These are phyloP conservation scores for Cheilinus undulatus DNA, from an alignment of 2,113 vertebrate species.

Conservation along the genomic window DNA sequence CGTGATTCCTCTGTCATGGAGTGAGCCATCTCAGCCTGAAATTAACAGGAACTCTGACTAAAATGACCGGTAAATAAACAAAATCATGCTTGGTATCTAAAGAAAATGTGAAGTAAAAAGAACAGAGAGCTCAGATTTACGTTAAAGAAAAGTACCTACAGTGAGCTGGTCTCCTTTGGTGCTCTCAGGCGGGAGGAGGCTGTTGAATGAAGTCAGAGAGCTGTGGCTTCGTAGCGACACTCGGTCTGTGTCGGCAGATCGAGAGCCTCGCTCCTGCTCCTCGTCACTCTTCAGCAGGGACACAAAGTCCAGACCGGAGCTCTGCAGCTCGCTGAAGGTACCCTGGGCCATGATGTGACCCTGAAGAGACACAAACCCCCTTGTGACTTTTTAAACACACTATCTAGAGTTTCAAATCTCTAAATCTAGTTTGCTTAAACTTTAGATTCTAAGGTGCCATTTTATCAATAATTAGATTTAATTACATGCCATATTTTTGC, in stretches of 20 bases:
- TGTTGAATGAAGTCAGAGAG: constrained; percentile 30
- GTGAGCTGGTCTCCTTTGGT: not conserved
- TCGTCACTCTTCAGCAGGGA: constrained; percentile 87
- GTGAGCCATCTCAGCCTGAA: constrained; percentile 33
- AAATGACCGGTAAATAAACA: no score
- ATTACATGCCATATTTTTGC: no score
- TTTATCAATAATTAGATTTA: no score
- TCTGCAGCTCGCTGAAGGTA: constrained; percentile 87
- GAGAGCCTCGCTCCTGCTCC: constrained; percentile 64
- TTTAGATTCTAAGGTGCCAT: no score
- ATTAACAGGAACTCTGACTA: no score
- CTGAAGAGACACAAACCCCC: constrained; percentile 76
- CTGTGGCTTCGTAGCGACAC: constrained; percentile 31
- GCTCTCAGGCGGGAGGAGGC: constrained; percentile 53
- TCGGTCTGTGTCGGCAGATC: constrained; percentile 15
- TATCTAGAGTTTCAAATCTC: no score
- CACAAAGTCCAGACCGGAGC: constrained; percentile 88
- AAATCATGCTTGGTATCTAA: no score
- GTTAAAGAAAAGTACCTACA: constrained; percentile 28
- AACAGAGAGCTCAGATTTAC: no score
- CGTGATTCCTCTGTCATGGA: constrained; percentile 53
- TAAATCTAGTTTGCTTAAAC: no score
- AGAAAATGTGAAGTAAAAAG: no score
- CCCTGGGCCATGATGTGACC: constrained; percentile 88
- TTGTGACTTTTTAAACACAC: no score